A percentile compares a stretch with the other conserved stretches of the same genome.
phyloP scores from a whole-genome alignment of 2,113 vertebrate genomes.

The Sapayoa aenigma region DNA sequence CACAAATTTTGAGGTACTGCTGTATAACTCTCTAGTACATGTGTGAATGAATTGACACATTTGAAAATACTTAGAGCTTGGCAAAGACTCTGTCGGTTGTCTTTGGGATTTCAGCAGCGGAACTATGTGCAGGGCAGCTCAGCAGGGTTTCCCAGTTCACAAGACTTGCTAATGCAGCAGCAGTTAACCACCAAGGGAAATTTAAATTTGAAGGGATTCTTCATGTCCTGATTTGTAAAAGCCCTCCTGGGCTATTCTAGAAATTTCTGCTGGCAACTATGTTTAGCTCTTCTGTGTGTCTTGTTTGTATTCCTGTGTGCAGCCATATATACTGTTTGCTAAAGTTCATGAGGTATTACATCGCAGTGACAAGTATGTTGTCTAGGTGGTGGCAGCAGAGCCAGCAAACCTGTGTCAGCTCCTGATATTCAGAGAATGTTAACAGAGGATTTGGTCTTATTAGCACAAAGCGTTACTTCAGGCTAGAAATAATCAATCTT shows the following conservation, averaged over 20 bases:
- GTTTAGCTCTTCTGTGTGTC: neutral
- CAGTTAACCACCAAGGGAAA: conserved; percentile 32
- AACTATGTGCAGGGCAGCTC: neutral
- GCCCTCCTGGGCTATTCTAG: neutral
- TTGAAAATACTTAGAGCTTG: neutral
- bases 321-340: neutral
- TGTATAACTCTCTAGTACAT: neutral
- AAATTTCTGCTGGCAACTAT: conserved; percentile 35
- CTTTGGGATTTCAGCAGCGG: neutral
- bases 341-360: neutral
- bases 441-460: neutral
- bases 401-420: conserved; percentile 24
- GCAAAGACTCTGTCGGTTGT: neutral
- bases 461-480: conserved; percentile 7
- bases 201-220: conserved; percentile 51
- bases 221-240: conserved; percentile 46
- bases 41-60: neutral
- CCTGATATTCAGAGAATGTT: neutral
- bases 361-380: neutral
- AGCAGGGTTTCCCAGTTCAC: conserved; percentile 28
- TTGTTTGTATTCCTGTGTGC: neutral
- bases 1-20: too few species aligned
- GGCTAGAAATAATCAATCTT: neutral
- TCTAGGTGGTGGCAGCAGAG: neutral
- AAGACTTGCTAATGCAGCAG: conserved; percentile 32